phyloP scores from a whole-genome alignment of 2,797 vertebrate genomes.

The Agapornis canus region DNA sequence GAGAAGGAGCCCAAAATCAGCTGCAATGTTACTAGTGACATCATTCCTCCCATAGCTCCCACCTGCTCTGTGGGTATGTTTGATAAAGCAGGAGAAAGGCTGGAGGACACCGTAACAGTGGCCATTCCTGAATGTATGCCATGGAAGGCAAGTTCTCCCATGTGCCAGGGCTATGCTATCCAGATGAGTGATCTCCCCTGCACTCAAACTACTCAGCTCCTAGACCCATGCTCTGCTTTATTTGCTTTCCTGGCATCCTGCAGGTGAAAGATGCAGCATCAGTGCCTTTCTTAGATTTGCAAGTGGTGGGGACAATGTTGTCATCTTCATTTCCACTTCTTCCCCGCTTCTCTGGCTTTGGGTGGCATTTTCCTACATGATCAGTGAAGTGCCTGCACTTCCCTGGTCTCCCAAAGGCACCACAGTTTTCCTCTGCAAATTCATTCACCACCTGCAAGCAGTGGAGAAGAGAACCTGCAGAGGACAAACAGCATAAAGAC shows the following conservation, averaged over 20 bases:
- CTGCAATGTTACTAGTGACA: not conserved
- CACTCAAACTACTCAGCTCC: not conserved
- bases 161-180: not conserved
- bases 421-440: not conserved
- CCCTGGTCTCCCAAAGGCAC: not conserved
- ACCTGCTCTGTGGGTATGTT: accelerated
- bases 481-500: not conserved
- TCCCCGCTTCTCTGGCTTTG: not conserved
- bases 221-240: not conserved
- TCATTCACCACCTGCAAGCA: not conserved
- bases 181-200: accelerated
- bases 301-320: not conserved
- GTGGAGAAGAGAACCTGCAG: not conserved
- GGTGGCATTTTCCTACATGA: not conserved
- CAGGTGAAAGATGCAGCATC: not conserved
- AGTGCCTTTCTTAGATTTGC: not conserved
- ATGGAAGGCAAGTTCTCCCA: not conserved
- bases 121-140: not conserved
- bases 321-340: not conserved
- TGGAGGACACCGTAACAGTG: not conserved
- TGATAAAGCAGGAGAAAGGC: not conserved
- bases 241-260: not conserved
- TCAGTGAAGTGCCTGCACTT: not conserved
- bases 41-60: not conserved
- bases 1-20: not conserved